A percentile compares a stretch with the other conserved stretches of the same genome.
Conservation (phyloP, 2,113 vertebrate species). For the Hypanus sabinus region DNA sequence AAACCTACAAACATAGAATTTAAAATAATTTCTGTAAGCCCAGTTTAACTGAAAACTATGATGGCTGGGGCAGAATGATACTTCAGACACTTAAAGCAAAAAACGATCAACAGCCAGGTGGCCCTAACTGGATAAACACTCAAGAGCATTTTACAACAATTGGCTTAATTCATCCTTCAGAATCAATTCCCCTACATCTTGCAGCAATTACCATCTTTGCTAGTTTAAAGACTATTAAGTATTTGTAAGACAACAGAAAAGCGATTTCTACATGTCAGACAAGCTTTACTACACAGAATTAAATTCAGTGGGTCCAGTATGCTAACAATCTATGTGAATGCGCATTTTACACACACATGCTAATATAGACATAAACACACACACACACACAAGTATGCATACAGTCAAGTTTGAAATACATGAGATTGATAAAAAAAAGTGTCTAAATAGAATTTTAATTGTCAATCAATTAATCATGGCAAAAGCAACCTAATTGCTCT, state of each 20-base stretch:
- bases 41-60: neutral
- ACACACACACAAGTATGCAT: too few relatives aligned
- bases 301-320: neutral
- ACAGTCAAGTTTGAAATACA: neutral
- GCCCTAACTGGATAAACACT: neutral
- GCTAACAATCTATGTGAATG: neutral
- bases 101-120: neutral
- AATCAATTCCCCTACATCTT: neutral
- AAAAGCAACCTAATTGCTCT: neutral
- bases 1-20: neutral
- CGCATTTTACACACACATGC: too few relatives aligned
- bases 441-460: neutral
- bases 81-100: neutral
- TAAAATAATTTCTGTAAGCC: neutral
- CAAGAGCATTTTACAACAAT: neutral
- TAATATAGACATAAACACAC: too few relatives aligned
- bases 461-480: neutral
- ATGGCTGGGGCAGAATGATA: conserved; percentile 17
- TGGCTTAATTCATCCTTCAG: neutral
- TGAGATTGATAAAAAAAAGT: neutral
- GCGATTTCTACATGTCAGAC: neutral
- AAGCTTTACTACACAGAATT: neutral
- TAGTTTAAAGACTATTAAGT: neutral
- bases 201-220: neutral
- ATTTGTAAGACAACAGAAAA: neutral